Evolutionary conservation across 53 echinoderm and acorn worm species (phyloP).

Genomic region (Zoroaster sp.): DNA sequence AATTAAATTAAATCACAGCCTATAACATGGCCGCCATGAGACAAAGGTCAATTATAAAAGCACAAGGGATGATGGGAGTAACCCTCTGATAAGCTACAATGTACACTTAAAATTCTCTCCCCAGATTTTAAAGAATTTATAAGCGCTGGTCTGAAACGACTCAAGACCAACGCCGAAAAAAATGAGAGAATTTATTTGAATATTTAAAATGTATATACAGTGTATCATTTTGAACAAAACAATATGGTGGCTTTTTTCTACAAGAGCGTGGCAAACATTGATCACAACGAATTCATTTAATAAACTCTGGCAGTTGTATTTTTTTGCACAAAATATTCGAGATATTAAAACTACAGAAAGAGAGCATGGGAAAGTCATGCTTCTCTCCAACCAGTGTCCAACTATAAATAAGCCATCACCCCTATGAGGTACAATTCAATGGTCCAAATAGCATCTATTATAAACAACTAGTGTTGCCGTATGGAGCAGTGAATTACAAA

Average conservation of each 20-base stretch:
- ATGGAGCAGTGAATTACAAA: conserved; percentile 19
- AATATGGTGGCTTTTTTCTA: conserved; percentile 53
- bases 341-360: neutral
- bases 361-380: neutral
- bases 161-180: neutral
- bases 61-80: conserved; percentile 56
- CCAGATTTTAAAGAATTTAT: conserved; percentile 30
- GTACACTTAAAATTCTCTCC: conserved; percentile 61
- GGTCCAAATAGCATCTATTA: neutral
- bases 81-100: conserved; percentile 41
- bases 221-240: conserved; percentile 51
- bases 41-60: conserved; percentile 54
- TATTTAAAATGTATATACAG: conserved; percentile 60
- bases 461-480: neutral
- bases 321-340: conserved; percentile 58
- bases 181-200: conserved; percentile 55
- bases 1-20: neutral
- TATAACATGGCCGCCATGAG: conserved; percentile 46
- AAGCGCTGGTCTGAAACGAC: conserved; percentile 3
- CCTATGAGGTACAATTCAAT: neutral
- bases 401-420: neutral
- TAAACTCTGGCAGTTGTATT: conserved; percentile 53
- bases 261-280: conserved; percentile 52
- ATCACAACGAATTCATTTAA: conserved; percentile 31
- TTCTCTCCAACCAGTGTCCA: neutral